A percentile compares a stretch with the other conserved stretches of the same genome.
Conservation (phyloP, 2,888 invertebrate genomes). For the Ormyrus pomaceus region DNA sequence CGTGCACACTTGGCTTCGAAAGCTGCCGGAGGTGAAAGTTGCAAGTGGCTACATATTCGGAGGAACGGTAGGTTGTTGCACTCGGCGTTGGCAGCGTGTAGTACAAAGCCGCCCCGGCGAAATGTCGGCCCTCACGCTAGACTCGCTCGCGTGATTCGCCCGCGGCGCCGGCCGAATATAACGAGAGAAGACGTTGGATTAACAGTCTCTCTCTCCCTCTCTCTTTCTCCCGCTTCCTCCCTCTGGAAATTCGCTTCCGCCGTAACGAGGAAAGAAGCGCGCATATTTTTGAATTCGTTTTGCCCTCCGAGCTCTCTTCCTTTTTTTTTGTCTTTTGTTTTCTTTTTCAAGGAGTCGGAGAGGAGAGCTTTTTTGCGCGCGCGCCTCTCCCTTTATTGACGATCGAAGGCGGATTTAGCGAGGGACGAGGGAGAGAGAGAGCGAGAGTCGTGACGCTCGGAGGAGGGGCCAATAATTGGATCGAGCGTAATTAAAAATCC, state of each 20-base stretch:
- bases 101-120: background rate
- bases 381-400: constrained; percentile 13
- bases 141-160: no score
- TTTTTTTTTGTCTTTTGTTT: background rate
- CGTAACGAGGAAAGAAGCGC: background rate
- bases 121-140: background rate
- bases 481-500: constrained; percentile 43
- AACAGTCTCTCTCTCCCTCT: no score
- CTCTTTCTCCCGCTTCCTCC: no score
- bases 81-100: background rate
- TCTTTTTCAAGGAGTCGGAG: background rate
- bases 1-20: no score
- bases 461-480: constrained; percentile 33
- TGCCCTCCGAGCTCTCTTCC: background rate
- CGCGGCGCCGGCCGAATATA: no score
- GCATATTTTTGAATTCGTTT: constrained; percentile 25
- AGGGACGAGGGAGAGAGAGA: constrained; percentile 16
- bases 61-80: background rate
- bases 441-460: background rate
- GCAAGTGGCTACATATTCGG: background rate
- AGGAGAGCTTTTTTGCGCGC: background rate
- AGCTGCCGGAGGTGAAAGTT: background rate
- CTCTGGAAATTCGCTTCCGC: no score
- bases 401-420: constrained; percentile 10
- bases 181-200: no score